Conservation (phyloP, 2,113 vertebrate genomes). For the Verasper variegatus region DNA sequence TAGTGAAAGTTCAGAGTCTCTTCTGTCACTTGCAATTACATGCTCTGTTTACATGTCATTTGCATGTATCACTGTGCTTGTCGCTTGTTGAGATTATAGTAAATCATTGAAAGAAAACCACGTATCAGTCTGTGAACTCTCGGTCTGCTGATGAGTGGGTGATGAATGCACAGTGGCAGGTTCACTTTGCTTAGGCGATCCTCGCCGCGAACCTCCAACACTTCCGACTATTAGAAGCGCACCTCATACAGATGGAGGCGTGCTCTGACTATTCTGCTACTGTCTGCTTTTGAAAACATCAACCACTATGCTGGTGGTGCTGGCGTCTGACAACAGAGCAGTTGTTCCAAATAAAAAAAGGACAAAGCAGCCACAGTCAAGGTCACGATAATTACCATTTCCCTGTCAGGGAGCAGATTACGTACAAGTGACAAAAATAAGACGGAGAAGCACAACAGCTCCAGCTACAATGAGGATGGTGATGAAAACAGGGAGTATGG, state of each 20-base stretch:
- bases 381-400: slow-evolving; percentile 28
- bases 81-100: slow-evolving; percentile 24
- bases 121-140: slow-evolving; percentile 56
- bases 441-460: slow-evolving; percentile 1
- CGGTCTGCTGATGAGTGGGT: slow-evolving; percentile 56
- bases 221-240: slow-evolving; percentile 54
- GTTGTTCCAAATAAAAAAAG: slow-evolving; percentile 43
- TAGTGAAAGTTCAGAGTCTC: slow-evolving; percentile 23
- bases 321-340: slow-evolving; percentile 25
- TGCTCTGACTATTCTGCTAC: slow-evolving; percentile 26
- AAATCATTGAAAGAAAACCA: slow-evolving; percentile 29
- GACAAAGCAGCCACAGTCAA: slow-evolving; percentile 12
- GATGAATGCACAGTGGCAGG: slow-evolving; percentile 54
- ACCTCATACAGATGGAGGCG: slow-evolving; percentile 52
- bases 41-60: slow-evolving; percentile 44
- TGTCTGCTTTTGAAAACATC: slow-evolving; percentile 57
- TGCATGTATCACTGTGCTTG: slow-evolving; percentile 32
- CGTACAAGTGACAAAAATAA: slow-evolving; percentile 23
- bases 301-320: slow-evolving; percentile 5
- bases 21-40: slow-evolving; percentile 33
- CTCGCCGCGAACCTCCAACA: slow-evolving; percentile 50
- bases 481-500: slow-evolving; percentile 9
- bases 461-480: slow-evolving; percentile 17
- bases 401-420: slow-evolving; percentile 18
- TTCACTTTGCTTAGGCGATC: slow-evolving; percentile 49